Evolutionary conservation across 2,888 invertebrate genomes (phyloP).

Genomic region (Mythimna vitellina): DNA sequence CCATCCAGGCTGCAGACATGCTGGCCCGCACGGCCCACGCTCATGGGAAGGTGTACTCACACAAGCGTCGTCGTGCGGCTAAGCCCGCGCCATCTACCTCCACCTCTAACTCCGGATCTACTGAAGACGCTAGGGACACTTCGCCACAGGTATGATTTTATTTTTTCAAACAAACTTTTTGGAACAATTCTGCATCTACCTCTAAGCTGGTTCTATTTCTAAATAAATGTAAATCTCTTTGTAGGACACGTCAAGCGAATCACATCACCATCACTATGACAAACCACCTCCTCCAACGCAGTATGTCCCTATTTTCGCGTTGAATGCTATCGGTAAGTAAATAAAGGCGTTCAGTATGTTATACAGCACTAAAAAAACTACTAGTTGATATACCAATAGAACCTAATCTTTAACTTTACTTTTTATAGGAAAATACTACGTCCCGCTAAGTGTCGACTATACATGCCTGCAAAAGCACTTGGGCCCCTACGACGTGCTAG

Average conservation of each 20-base stretch:
- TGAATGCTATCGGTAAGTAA: conserved; percentile 94
- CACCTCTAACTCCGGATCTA: conserved; percentile 78
- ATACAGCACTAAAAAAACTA: neutral
- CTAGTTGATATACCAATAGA: neutral
- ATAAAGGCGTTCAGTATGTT: no score
- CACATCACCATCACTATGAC: conserved; percentile 81
- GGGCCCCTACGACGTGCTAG: conserved; percentile 90
- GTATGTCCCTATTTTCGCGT: conserved; percentile 96
- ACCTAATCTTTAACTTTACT: neutral
- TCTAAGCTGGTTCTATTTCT: neutral
- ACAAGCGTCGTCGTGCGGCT: conserved; percentile 81
- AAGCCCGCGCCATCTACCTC: conserved; percentile 73
- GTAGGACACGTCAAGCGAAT: conserved; percentile 86
- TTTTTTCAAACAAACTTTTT: neutral
- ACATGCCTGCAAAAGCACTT: conserved; percentile 93
- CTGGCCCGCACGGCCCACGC: conserved; percentile 61
- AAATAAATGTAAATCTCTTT: conserved; percentile 28
- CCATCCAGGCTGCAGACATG: conserved; percentile 72
- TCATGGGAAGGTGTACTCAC: conserved; percentile 74
- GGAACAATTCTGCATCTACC: neutral
- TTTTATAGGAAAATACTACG: conserved; percentile 92
- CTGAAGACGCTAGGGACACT: conserved; percentile 81
- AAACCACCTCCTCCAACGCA: conserved; percentile 77
- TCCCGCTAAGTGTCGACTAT: conserved; percentile 95
- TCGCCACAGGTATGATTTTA: conserved; percentile 80